Evolutionary conservation across 2,113 vertebrate genomes (phyloP), one percentile per base, ranked within the genome.

Genomic region (Marmota flaviventris): DNA sequence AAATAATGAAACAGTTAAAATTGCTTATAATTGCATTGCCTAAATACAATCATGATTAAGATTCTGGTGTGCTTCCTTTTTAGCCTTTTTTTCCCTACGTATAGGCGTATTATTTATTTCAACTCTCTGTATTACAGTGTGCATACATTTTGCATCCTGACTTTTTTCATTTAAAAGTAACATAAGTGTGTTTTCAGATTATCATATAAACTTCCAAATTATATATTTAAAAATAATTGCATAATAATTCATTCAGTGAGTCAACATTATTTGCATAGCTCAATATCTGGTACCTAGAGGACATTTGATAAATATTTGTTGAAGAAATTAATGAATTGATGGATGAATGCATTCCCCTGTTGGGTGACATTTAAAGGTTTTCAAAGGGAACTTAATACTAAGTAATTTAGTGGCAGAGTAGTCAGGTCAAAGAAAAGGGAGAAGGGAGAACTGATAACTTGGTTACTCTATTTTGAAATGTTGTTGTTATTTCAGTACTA

Each of bases 1-100:
- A 97, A 97, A 97, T 84, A 95, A 93, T 93, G 86, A 96, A 95
- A 79, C 61, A 92, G 53, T 92, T 92, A 93, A 96, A 96, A 93
- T 91, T 89, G 67, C 39, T 69, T 65, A 63, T 97, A 95, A 97
- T 94, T 95, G 32, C 51, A 92, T 91, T 97, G 70, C 34, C 79
- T 93, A 96, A 97, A 92, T 93, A 89, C 37, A 91, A 89, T 97
- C 75, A 92, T 86, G 72, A 86, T 93, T 94, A 97, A 96, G 63
- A 84, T 91, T 94, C 85, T 89, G 5, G 13, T 77, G 48, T 53
- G 34, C 75, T 93, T 96, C 56, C 25, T 91, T n/a, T 58, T 79
- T 84, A 90, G 76, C 48, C 4, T 65, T 94, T 92, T 78, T 82
- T 76, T 86, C 24, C 8, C 78, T 37, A 67, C n/a, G 39, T 89